Conservation (phyloP, 2,888 invertebrate species). For the Tetrapedia diversipes region DNA sequence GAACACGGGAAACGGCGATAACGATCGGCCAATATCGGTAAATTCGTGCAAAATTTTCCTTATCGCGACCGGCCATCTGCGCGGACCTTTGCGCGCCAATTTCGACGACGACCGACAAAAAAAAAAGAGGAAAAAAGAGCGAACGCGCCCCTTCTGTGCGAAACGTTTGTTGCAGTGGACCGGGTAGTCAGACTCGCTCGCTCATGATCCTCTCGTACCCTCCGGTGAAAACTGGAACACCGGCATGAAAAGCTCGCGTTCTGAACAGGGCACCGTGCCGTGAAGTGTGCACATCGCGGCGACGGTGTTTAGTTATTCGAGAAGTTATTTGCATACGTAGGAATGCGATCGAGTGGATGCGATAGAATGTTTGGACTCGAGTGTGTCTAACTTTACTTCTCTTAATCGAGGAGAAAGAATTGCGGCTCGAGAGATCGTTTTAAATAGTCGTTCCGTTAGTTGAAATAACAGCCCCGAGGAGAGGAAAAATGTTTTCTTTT, state of each 20-base stretch:
- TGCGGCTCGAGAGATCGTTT: constrained; percentile 1
- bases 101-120: not conserved
- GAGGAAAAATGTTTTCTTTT: not conserved
- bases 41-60: constrained; percentile 46
- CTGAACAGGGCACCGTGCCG: too few relatives aligned
- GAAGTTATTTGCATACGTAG: too few relatives aligned
- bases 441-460: constrained; percentile 1
- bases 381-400: too few relatives aligned
- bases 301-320: too few relatives aligned
- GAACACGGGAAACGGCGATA: constrained; percentile 23
- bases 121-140: not conserved
- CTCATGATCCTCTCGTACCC: constrained; percentile 1
- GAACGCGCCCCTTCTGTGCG: constrained; percentile 4
- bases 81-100: constrained; percentile 30
- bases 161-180: constrained; percentile 14
- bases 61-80: constrained; percentile 44
- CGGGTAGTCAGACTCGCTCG: too few relatives aligned
- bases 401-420: constrained; percentile 20
- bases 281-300: too few relatives aligned
- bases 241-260: too few relatives aligned
- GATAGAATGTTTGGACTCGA: too few relatives aligned
- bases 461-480: not conserved
- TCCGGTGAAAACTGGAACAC: constrained; percentile 35
- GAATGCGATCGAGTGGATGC: too few relatives aligned
- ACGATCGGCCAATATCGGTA: constrained; percentile 47